These are phyloP conservation scores for Nyctibius bracteatus DNA, from an alignment of 2,113 vertebrate genomes.

Conservation along the genomic window DNA sequence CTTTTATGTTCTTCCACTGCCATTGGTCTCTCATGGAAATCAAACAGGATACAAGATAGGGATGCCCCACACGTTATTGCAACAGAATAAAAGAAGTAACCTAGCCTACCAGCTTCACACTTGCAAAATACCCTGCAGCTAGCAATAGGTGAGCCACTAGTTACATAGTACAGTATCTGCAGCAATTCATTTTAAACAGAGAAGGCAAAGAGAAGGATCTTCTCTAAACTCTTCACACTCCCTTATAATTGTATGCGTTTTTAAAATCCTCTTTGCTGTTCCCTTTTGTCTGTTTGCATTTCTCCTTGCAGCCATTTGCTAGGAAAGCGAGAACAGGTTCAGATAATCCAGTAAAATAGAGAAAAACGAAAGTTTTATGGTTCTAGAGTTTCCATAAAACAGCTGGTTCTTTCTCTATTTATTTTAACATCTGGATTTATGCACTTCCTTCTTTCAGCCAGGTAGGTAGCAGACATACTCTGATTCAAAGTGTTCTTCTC, in stretches of 20 bases:
- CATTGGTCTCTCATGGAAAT: background rate
- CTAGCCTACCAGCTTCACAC: background rate
- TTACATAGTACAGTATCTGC: background rate
- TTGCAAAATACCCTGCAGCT: background rate
- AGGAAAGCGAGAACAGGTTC: background rate
- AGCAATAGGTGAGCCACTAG: background rate
- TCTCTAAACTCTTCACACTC: background rate
- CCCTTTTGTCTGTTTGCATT: slow-evolving; percentile 29
- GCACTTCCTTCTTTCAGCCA: background rate
- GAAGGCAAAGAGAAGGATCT: background rate
- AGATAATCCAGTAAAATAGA: background rate
- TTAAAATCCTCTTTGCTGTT: slow-evolving; percentile 36
- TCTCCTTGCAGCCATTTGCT: background rate
- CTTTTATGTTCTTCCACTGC: background rate
- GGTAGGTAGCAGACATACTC: background rate
- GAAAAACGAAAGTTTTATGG: slow-evolving; percentile 36
- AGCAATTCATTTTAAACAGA: background rate
- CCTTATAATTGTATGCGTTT: background rate
- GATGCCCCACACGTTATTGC: rapidly evolving
- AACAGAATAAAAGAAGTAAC: background rate
- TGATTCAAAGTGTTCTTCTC: background rate
- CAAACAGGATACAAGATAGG: background rate
- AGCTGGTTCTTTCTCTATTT: background rate
- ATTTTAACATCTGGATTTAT: slow-evolving; percentile 28
- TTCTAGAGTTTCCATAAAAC: slow-evolving; percentile 11